These are phyloP conservation scores for Drosophila lacertosa DNA, from an alignment of 1,140 invertebrate species.

Conservation along the genomic window DNA sequence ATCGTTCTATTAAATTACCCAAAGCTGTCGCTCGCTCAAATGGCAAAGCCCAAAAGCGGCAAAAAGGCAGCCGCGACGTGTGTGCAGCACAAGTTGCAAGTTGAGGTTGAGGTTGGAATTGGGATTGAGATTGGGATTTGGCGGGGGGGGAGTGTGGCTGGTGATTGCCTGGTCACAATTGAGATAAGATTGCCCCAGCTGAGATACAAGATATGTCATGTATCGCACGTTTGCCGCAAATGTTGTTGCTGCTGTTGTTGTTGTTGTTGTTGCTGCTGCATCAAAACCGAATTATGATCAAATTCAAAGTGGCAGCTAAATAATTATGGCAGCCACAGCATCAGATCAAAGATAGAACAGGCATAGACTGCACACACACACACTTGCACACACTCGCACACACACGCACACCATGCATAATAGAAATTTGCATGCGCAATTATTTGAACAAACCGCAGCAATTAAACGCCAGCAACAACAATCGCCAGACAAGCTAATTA, in stretches of 20 bases:
- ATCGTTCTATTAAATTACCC: constrained; percentile 82
- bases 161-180: constrained; percentile 72
- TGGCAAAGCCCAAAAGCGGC: constrained; percentile 64
- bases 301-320: constrained; percentile 66
- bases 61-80: constrained; percentile 66
- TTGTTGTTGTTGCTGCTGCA: too few relatives aligned
- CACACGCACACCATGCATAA: constrained; percentile 48
- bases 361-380: constrained; percentile 51
- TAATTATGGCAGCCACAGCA: constrained; percentile 73
- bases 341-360: constrained; percentile 79
- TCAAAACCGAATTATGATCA: constrained; percentile 78
- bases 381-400: constrained; percentile 20
- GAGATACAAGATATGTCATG: constrained; percentile 82
- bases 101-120: too few relatives aligned
- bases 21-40: constrained; percentile 60
- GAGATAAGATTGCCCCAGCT: constrained; percentile 75
- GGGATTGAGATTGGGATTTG: too few relatives aligned
- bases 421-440: constrained; percentile 82
- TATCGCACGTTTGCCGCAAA: constrained; percentile 63
- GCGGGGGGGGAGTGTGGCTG: constrained; percentile 25
- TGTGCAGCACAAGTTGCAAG: constrained; percentile 58
- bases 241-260: constrained; percentile 32
- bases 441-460: constrained; percentile 81
- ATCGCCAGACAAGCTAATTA: constrained; percentile 72
- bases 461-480: constrained; percentile 71